phyloP scores from a whole-genome alignment of 2,888 invertebrate genomes.

The Dioctria linearis region DNA sequence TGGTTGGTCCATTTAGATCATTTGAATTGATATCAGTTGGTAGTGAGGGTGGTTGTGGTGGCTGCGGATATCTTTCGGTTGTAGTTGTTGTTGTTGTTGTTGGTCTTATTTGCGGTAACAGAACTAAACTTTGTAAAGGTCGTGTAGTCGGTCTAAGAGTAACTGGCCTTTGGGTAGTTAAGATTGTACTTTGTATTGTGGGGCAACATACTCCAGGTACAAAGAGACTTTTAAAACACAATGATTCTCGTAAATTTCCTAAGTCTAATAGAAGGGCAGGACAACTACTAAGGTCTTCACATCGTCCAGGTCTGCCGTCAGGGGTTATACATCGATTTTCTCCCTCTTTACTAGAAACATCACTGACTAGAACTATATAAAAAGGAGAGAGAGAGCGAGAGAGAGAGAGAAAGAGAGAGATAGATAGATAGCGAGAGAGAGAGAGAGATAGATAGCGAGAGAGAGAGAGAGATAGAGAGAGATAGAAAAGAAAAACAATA shows the following conservation, averaged over 20 bases:
- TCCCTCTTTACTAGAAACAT: constrained; percentile 72
- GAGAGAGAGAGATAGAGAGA: too few relatives aligned
- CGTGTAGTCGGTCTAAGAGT: constrained; percentile 63
- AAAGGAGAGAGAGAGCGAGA: not conserved
- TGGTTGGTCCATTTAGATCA: constrained; percentile 62
- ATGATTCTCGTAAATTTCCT: constrained; percentile 84
- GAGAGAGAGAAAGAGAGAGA: too few relatives aligned
- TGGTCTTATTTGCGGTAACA: constrained; percentile 71
- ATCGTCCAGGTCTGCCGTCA: constrained; percentile 83
- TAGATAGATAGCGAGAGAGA: too few relatives aligned
- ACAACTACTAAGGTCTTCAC: constrained; percentile 91
- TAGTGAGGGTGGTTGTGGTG: constrained; percentile 64
- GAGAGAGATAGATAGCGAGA: too few relatives aligned
- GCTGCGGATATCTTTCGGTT: constrained; percentile 72
- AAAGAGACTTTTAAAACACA: constrained; percentile 92
- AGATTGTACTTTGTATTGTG: constrained; percentile 67
- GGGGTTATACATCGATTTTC: constrained; percentile 85
- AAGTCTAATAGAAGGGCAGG: constrained; percentile 87
- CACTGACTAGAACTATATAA: constrained; percentile 54
- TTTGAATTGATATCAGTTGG: constrained; percentile 56
- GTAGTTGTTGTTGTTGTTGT: constrained; percentile 73
- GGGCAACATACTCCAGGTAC: constrained; percentile 96
- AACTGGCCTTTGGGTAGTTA: constrained; percentile 67
- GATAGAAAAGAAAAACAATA: too few relatives aligned
- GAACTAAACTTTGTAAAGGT: constrained; percentile 64